These are phyloP conservation scores for Phengaris arion DNA, from an alignment of 2,888 invertebrate species.

Conservation along the genomic window DNA sequence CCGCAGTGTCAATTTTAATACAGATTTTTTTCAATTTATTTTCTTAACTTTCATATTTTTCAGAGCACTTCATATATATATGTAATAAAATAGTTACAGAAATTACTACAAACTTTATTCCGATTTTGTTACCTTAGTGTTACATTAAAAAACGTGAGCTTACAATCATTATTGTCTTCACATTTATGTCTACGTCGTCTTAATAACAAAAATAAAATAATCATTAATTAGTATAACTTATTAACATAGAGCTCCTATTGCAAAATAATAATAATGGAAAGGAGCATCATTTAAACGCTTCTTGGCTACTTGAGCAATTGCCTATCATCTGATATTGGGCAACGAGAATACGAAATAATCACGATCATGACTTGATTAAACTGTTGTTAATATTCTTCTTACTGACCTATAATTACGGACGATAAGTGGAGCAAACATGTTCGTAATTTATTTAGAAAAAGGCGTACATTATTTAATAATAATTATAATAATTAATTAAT, in stretches of 20 bases:
- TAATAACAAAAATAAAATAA: background rate
- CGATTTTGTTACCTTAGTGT: too few relatives aligned
- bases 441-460: background rate
- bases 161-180: too few relatives aligned
- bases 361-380: conserved; percentile 8
- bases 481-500: background rate
- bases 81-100: too few relatives aligned
- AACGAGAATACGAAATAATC: conserved; percentile 27
- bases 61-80: too few relatives aligned
- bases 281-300: conserved; percentile 29
- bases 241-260: background rate
- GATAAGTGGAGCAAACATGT: background rate
- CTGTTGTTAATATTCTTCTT: conserved; percentile 2
- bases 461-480: background rate
- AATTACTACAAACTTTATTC: too few relatives aligned
- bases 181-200: background rate
- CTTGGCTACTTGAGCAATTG: conserved; percentile 29
- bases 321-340: conserved; percentile 21
- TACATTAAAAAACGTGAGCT: too few relatives aligned
- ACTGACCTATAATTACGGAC: background rate
- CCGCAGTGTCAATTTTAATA: too few relatives aligned
- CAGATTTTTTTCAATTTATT: too few relatives aligned
- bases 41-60: too few relatives aligned
- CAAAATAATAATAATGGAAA: conserved; percentile 29
- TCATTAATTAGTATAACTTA: background rate